phyloP scores from a whole-genome alignment of 2,888 invertebrate genomes.

The Branchinecta sandiegonensis region DNA sequence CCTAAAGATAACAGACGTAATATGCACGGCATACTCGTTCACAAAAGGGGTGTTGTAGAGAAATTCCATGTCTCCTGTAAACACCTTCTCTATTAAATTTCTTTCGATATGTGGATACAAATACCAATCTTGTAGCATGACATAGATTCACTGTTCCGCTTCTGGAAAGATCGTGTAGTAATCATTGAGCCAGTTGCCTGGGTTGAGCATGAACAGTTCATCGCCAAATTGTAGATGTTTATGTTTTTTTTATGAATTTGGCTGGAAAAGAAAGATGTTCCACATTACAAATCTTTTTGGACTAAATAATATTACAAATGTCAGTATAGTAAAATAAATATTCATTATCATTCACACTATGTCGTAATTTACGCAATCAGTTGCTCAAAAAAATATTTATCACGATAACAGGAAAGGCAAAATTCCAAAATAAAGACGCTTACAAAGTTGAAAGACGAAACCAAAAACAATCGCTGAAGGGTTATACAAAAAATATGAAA shows the following conservation, averaged over 20 bases:
- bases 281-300: too few relatives aligned
- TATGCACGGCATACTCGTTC: not conserved
- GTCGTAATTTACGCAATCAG: too few relatives aligned
- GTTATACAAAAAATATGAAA: too few relatives aligned
- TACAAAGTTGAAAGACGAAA: too few relatives aligned
- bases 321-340: too few relatives aligned
- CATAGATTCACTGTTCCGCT: not conserved
- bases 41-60: slow-evolving; percentile 1
- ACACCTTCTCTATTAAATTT: not conserved
- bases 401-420: too few relatives aligned
- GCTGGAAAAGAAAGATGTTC: not conserved
- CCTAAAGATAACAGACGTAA: not conserved
- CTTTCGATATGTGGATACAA: slow-evolving; percentile 4
- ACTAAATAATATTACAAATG: too few relatives aligned
- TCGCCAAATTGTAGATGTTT: not conserved
- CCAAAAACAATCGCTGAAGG: too few relatives aligned
- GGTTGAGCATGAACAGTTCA: not conserved
- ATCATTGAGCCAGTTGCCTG: not conserved
- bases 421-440: too few relatives aligned
- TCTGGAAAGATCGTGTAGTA: not conserved
- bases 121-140: not conserved
- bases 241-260: not conserved
- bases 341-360: too few relatives aligned
- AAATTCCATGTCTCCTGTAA: not conserved
- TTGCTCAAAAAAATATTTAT: too few relatives aligned